Base-by-base conservation (phyloP, 2,113 vertebrate species). In the Ardeotis arabs region DNA sequence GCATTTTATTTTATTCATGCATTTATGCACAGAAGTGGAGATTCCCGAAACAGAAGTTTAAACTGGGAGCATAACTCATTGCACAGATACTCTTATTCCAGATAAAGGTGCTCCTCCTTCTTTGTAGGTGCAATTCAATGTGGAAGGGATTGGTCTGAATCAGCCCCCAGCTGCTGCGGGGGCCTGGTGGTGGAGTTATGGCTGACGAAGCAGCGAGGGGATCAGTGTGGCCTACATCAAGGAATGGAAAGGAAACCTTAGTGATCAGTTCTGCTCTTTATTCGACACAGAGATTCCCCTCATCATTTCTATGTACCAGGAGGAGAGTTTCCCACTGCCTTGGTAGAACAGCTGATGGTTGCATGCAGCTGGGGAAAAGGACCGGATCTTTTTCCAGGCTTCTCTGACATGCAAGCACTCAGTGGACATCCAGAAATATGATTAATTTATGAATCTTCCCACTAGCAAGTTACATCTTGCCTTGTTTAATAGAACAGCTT, bases 91-190 rank as follows among this genome's bases (percentile, higher is more conserved):
- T 35, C 41, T 64, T 84, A 28, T 39, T 80, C 29, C 39, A 89
- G 39, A 35, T 66, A 69, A 89, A 31, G 2, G 3, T 7, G 6
- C 4, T 22, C 1, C 12, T 83, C n/a, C 47, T 58, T 29, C 59
- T 63, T 53, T 70, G 11, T 29, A 24, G n/a, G 41, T 37, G 9
- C 25, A 72, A 35, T 50, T 55, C 17, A 76, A 0, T 0, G 0
- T 64, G 59, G 70, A 66, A 77, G 10, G 16, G 45, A 19, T 47
- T 25, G 8, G 28, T 37, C 18, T 70, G n/a, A 63, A 64, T n/a
- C 20, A 69, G 27, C 14, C 20, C 44, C 20, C 28, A n/a, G 35
- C 35, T 87, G 73, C 52, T 69, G 24, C 7, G 21, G 14, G 23
- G 19, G 5, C 3, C 56, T 82, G 52, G 4, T 45, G 50, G 21